Base-by-base conservation (phyloP, 2,113 vertebrate genomes). In the Eulacestoma nigropectus region DNA sequence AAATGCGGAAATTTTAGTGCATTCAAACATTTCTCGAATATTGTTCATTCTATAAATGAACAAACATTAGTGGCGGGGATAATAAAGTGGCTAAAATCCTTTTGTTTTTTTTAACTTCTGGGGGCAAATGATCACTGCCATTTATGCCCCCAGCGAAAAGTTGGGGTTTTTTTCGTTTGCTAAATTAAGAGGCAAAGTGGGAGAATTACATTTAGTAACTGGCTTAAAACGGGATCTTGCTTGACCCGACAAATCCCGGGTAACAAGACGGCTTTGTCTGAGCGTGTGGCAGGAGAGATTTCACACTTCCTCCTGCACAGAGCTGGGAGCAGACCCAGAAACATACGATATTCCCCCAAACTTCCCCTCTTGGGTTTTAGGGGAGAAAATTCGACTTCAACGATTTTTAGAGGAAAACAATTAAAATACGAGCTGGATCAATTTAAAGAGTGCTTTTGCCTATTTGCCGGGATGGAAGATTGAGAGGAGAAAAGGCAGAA, bases 201-300 rank as follows among this genome's bases (percentile, higher is more conserved):
- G 62, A 93, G 79, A 94, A 94, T 79, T 79, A 46, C 81, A n/a
- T 84, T 91, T 72, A 53, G 67, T 42, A 83, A 64, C 44, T 76
- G 94, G 57, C 65, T 93, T 86, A 69, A 91, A 93, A 69, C 44
- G 56, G 92, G 87, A 96, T 95, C 81, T 62, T 82, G 89, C 70
- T 60, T 84, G 92, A 96, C 93, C 96, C 87, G 87, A 93, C 93
- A 96, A 95, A 96, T 95, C 89, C 84, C 73, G 83, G 77, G 80
- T 7, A 94, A 87, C 63, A 70, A 78, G 64, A 52, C 49, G 37
- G 90, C 95, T 93, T 96, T 96, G 91, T 95, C 72, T 84, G 83
- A 42, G 16, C 79, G 70, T 75, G 79, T 75, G 80, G 90, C 94
- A 72, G 84, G 42, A 33, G 60, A 93, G 64, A 89, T 80, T 87